Conservation (phyloP, 2,113 vertebrate genomes). For the Colossoma macropomum region DNA sequence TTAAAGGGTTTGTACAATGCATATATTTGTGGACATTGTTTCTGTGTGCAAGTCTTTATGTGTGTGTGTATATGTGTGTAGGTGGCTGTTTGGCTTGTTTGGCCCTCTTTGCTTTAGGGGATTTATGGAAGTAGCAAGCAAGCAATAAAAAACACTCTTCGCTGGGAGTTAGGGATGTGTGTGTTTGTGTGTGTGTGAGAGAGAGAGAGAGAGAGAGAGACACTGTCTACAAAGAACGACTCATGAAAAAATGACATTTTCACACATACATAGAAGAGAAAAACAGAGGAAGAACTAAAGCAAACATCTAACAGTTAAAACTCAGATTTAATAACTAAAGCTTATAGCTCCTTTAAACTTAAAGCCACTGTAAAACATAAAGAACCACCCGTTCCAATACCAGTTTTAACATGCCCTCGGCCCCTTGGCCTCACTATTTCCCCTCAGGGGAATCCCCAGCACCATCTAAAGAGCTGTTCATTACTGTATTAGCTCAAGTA, state of each 20-base stretch:
- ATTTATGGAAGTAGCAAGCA: slow-evolving; percentile 45
- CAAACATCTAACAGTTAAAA: not conserved
- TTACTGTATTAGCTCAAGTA: too few species aligned
- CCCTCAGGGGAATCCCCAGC: too few species aligned
- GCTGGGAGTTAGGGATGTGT: not conserved
- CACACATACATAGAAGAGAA: slow-evolving; percentile 20
- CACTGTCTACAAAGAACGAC: slow-evolving; percentile 32
- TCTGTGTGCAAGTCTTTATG: not conserved
- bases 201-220: not conserved
- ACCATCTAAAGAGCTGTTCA: too few species aligned
- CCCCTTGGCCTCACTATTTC: too few species aligned
- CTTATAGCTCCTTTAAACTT: slow-evolving; percentile 3
- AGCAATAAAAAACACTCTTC: slow-evolving; percentile 46
- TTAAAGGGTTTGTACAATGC: not conserved
- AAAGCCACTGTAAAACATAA: not conserved
- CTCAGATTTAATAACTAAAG: too few species aligned
- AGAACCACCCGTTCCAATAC: not conserved
- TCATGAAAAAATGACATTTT: slow-evolving; percentile 35
- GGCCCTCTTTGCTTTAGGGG: slow-evolving; percentile 41
- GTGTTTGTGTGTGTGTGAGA: not conserved
- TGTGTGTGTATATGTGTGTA: not conserved
- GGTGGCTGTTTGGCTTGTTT: slow-evolving; percentile 19
- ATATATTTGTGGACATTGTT: slow-evolving; percentile 13
- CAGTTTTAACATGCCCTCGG: too few species aligned
- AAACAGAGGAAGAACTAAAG: not conserved